Evolutionary conservation across 2,888 invertebrate species (phyloP).

Genomic region (Amphimallon solstitiale): DNA sequence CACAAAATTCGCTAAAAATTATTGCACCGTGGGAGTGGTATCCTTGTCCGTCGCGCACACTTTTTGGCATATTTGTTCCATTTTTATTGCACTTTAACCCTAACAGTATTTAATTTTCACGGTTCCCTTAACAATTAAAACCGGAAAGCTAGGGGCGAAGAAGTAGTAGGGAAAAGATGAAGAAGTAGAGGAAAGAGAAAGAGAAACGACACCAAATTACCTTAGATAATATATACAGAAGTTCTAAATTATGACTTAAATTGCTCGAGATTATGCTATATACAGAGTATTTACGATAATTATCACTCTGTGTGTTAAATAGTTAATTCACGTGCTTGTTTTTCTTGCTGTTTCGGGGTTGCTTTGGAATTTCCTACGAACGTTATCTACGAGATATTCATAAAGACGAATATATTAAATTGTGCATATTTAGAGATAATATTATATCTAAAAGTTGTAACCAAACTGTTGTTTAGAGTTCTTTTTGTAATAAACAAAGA

Average conservation of each 20-base stretch:
- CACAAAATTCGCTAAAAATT: slow-evolving; percentile 18
- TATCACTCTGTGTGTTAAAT: slow-evolving; percentile 31
- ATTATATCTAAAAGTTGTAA: no score
- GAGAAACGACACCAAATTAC: slow-evolving; percentile 21
- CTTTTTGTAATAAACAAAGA: no score
- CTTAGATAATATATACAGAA: slow-evolving; percentile 34
- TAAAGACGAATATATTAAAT: no score
- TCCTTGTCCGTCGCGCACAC: slow-evolving; percentile 10
- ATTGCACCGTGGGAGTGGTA: slow-evolving; percentile 14
- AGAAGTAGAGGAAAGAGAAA: background rate
- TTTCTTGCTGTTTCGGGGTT: no score
- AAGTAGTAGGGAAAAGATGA: slow-evolving; percentile 9
- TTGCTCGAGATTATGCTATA: slow-evolving; percentile 31
- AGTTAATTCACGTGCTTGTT: slow-evolving; percentile 5
- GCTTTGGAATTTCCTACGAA: no score
- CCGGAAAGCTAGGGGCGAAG: slow-evolving; percentile 8
- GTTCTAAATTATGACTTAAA: slow-evolving; percentile 35
- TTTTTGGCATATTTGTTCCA: slow-evolving; percentile 33
- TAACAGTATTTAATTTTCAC: slow-evolving; percentile 37
- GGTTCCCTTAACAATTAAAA: slow-evolving; percentile 36
- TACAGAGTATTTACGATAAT: slow-evolving; percentile 35
- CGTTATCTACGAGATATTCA: no score
- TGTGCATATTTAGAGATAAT: no score
- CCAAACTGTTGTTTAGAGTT: no score
- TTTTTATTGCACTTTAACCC: slow-evolving; percentile 37